Evolutionary conservation across 1,140 invertebrate genomes (phyloP), one percentile per base, ranked within the genome.

Genomic region (Neocloeon triangulifer): DNA sequence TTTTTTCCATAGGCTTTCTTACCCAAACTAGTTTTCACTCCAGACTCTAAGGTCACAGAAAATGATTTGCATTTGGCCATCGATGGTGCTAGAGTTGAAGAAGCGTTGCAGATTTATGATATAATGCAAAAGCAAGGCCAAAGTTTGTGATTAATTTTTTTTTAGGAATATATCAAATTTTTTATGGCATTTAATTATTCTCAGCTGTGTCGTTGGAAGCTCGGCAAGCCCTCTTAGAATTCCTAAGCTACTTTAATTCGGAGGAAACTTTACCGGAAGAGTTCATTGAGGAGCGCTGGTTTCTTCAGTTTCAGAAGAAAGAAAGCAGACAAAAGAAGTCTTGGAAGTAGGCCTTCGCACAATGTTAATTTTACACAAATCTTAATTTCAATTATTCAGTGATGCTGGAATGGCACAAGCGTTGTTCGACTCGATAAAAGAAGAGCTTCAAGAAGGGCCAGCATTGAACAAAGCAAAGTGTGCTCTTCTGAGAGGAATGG

Each of bases 211-310:
- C 51, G 40, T 41, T 55, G 10, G 60, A 68, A 27, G 50, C 66
- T 0, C 66, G 69, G 46, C 65, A 80, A 40, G 51, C 62, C 10
- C 52, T 88, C n/a, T 52, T 91, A 7, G 77, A 91, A 52, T 46
- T 89, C n/a, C 45, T 88, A 3, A 84, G 79, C 46, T 89, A 69
- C 49, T 75, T 69, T 41, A 89, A 91, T 53, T 59, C 62, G 39
- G 54, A 66, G 30, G 68, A 79, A 36, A 53, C 62, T 1, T 33
- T 64, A 14, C 52, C 62, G 9, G 59, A 66, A 23, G 70, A 81
- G 29, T 71, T 69, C 45, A 47, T 73, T 10, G 76, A 82, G 48
- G 73, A 82, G 50, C 62, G 64, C 30, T 85, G 73, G 75, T 84
- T 75, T 44, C 44, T 44, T 37, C 54, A 61, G 30, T 49, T 51